These are phyloP conservation scores for Zeugodacus cucurbitae DNA, from an alignment of 1,140 invertebrate species.

Conservation along the genomic window DNA sequence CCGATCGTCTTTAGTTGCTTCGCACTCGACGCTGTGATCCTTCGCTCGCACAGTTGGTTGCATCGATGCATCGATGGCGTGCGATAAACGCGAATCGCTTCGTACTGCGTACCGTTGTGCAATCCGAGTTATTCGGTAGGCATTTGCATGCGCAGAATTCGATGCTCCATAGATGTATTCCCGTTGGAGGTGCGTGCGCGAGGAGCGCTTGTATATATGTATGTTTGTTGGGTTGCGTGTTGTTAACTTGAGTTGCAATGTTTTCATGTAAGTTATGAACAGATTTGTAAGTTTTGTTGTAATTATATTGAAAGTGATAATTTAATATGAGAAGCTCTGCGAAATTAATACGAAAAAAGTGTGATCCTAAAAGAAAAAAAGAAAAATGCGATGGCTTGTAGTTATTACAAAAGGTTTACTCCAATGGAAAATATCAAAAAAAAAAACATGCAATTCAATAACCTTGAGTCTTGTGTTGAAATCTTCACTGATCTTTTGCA, in stretches of 20 bases:
- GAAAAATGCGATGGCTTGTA: no score
- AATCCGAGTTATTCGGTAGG: not conserved
- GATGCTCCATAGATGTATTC: not conserved
- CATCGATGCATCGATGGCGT: not conserved
- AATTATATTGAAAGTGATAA: conserved; percentile 19
- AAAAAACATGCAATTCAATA: no score
- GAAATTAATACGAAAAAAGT: not conserved
- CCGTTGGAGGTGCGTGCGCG: not conserved
- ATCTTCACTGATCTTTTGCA: no score
- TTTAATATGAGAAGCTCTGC: not conserved
- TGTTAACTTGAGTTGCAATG: not conserved
- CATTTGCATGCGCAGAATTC: conserved; percentile 6
- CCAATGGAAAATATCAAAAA: no score
- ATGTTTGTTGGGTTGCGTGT: not conserved
- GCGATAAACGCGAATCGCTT: conserved; percentile 2
- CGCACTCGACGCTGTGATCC: not conserved
- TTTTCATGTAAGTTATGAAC: conserved; percentile 22
- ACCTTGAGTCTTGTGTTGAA: no score
- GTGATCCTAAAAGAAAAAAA: not conserved
- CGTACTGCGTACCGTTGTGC: not conserved
- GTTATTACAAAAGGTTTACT: no score
- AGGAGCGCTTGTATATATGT: not conserved
- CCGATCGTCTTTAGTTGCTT: not conserved
- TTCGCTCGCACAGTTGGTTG: conserved; percentile 1
- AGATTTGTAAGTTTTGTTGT: not conserved